Evolutionary conservation across 2,797 vertebrate genomes (phyloP), one percentile per base, ranked within the genome.

Genomic region (Notoglanidium macrostoma): DNA sequence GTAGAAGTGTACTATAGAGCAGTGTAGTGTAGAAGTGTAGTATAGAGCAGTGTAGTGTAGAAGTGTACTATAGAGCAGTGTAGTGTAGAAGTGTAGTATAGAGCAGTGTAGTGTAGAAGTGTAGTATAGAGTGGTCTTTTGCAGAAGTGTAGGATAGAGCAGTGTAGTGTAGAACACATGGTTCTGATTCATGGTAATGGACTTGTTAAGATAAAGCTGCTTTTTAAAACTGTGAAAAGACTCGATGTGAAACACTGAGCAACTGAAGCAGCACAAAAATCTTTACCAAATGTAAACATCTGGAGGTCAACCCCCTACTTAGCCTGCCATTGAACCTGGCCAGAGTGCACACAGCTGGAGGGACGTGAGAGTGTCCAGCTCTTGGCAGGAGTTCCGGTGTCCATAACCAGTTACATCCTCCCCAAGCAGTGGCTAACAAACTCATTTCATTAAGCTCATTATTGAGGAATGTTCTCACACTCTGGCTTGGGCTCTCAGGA

Each of bases 381-480:
- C 88, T 92, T 95, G 94, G 94, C 94, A 96, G 88, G 90, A 90
- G 91, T 87, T 92, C 93, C 92, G 90, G 93, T 90, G 90, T 94
- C 91, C 89, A 91, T 72, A 94, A 94, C 93, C 93, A 96, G 95
- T 95, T 91, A 94, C 94, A 93, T 96, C 95, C 95, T 65, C 95
- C 94, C 95, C 93, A 95, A 96, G 95, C 96, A 94, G 92, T 26
- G 85, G 91, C 94, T 96, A 96, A 97, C 94, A 94, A 96, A 91
- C 89, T 87, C 95, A 93, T 95, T 96, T 95, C 94, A 95, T 96
- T 93, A 95, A 90, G 94, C 95, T 95, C 94, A 95, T 95, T 96
- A 96, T 94, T 88, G 87, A 91, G 94, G 89, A 93, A 95, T 94
- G 90, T 95, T 94, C 94, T 87, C 90, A 92, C 63, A 29, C 32